These are phyloP conservation scores for Neopipo cinnamomea DNA, from an alignment of 2,113 vertebrate species.

Conservation along the genomic window DNA sequence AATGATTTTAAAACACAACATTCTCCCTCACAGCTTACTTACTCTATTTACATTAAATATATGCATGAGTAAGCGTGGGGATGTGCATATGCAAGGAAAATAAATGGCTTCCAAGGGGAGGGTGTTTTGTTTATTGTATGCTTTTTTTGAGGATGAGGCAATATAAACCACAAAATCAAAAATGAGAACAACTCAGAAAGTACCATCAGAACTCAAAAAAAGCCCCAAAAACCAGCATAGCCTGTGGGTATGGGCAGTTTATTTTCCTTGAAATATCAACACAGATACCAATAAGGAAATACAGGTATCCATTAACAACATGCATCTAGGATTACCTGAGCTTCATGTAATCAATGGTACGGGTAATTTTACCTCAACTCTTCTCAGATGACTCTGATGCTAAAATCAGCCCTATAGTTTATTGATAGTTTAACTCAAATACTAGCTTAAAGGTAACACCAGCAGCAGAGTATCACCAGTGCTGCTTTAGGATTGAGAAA, in stretches of 20 bases:
- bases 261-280: not conserved
- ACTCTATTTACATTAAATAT: slow-evolving; percentile 14
- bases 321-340: not conserved
- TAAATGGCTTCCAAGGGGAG: not conserved
- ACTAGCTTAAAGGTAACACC: not conserved
- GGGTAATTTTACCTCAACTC: not conserved
- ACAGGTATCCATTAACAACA: not conserved
- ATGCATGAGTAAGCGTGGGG: not conserved
- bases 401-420: not conserved
- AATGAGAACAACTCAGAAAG: not conserved
- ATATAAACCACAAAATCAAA: not conserved
- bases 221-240: not conserved
- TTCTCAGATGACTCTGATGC: not conserved
- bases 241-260: not conserved
- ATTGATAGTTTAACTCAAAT: not conserved
- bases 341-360: not conserved
- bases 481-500: not conserved
- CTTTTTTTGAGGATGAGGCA: not conserved
- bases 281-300: not conserved
- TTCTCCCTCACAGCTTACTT: slow-evolving; percentile 25
- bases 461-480: not conserved
- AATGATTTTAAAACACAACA: slow-evolving; percentile 58
- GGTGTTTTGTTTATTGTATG: not conserved
- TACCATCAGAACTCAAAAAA: not conserved
- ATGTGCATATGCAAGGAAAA: not conserved